Percentiles rank a stretch among this genome's conserved stretches.
Conservation (phyloP, 1,140 invertebrate species). For the Rhysida immarginata region DNA sequence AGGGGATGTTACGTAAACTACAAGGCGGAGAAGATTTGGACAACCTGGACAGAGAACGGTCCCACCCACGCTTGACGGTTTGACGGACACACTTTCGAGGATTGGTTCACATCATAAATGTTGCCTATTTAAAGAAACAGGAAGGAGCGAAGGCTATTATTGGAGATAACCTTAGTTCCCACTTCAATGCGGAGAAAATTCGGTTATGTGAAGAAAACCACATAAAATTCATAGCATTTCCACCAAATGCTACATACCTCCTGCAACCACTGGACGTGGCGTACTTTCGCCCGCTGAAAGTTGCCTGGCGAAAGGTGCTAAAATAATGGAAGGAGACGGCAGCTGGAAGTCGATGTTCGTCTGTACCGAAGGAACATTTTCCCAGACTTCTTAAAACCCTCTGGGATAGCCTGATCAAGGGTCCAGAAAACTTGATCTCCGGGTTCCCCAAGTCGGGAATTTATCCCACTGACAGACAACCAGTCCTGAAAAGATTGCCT, state of each 20-base stretch:
- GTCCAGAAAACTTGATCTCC: background rate
- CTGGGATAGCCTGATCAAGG: background rate
- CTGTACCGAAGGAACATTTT: background rate
- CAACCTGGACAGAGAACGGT: conserved; percentile 17
- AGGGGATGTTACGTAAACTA: conserved; percentile 20
- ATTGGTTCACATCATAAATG: conserved; percentile 16
- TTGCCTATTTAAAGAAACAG: conserved; percentile 10
- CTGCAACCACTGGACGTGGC: conserved; percentile 29
- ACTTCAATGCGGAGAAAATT: conserved; percentile 11
- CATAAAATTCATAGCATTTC: conserved; percentile 16
- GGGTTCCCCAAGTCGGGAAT: background rate
- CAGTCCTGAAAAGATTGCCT: background rate
- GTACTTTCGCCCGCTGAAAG: conserved; percentile 26
- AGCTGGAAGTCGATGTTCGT: background rate
- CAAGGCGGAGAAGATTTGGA: conserved; percentile 16
- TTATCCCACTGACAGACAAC: background rate
- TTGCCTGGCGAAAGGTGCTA: conserved; percentile 17
- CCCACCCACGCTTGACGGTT: conserved; percentile 20
- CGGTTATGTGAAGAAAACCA: conserved; percentile 11
- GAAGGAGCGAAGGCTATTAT: conserved; percentile 14
- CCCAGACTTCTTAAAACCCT: background rate
- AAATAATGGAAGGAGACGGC: background rate
- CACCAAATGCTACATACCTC: conserved; percentile 28
- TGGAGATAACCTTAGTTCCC: conserved; percentile 15
- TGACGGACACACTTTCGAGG: conserved; percentile 16